Evolutionary conservation across 35 echinoderm and acorn worm genomes (phyloP), one percentile per base, ranked within the genome.

Genomic region (Acanthaster planci): DNA sequence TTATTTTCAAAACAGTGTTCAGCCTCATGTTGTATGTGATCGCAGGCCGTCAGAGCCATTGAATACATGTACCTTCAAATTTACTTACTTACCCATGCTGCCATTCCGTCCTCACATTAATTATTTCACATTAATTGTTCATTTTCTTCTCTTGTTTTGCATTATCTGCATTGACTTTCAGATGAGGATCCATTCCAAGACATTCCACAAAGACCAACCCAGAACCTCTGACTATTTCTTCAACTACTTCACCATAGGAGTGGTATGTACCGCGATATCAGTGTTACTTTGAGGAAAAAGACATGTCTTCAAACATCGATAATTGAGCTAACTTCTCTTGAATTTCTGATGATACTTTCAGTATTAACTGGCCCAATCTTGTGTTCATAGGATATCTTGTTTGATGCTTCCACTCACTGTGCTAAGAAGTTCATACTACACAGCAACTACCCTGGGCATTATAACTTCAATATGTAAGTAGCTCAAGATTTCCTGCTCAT

Each of bases 381-480:
- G 77, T 27, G 29, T 72, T 91, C 81, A 10, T 81, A 99, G 96
- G 96, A 99, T 91, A 92, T 99, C 10, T 64, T 99, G 21, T 86
- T 99, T 58, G 96, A 99, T 92, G 96, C 96, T 16, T 55, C 56
- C 50, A 94, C 92, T 31, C 96, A 99, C 37, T 78, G 80, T 76
- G 96, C 88, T 5, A 99, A 99, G 79, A 99, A 99, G 76, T 99
- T 99, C 67, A 93, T 99, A 32, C 76, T 99, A 52, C 96, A 99
- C 58, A 58, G 78, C 39, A 99, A 99, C 79, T 99, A 83, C 67
- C 96, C 96, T 68, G 96, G 96, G 27, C 96, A 99, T 52, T 99
- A 94, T 51, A 94, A 99, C 58, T 99, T 99, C 58, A 99, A 94
- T 52, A 99, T 99, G 96, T 99, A 76, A 99, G 96, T 93, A 87